Evolutionary conservation across 2,113 vertebrate genomes (phyloP).

Genomic region (Copsychus sechellarum): DNA sequence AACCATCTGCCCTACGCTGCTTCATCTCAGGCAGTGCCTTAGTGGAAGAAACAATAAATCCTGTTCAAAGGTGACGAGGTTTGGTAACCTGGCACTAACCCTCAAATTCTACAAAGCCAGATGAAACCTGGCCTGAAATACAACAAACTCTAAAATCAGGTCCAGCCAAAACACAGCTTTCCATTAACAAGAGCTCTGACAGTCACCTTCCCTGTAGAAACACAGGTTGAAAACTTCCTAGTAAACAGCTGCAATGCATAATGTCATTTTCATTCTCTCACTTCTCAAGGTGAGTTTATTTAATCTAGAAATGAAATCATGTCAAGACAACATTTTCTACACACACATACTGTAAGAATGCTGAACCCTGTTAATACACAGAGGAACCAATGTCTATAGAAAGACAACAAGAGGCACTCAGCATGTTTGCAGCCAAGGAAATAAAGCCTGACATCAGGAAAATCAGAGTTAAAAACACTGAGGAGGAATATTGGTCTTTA

Average conservation of each 20-base stretch:
- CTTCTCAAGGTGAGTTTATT: not conserved
- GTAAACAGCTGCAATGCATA: not conserved
- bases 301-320: not conserved
- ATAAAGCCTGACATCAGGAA: not conserved
- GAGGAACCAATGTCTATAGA: not conserved
- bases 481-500: not conserved
- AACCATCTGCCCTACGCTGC: not conserved
- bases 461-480: not conserved
- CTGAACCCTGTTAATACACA: not conserved
- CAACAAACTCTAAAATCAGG: not conserved
- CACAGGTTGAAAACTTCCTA: not conserved
- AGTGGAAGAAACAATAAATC: not conserved
- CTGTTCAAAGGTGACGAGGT: not conserved
- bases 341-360: fast-evolving
- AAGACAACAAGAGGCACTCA: not conserved
- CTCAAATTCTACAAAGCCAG: not conserved
- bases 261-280: not conserved
- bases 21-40: not conserved
- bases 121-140: not conserved
- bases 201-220: not conserved
- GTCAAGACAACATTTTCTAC: not conserved
- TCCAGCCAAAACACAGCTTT: not conserved
- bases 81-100: not conserved
- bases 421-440: not conserved
- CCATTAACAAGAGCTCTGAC: not conserved